Conservation (phyloP, 1,140 invertebrate species). For the Sinonovacula constricta region DNA sequence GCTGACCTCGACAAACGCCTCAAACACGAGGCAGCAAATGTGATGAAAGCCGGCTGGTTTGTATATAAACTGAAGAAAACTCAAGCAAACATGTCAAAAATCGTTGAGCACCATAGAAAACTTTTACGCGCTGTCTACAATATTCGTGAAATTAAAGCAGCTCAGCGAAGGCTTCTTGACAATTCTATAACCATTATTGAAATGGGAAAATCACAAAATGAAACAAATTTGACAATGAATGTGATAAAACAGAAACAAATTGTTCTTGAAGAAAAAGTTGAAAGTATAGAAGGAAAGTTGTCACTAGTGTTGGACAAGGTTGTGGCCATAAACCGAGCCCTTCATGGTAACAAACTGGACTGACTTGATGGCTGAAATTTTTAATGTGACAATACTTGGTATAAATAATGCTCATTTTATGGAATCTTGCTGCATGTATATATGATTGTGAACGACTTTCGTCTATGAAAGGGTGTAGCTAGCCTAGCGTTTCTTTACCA, state of each 20-base stretch:
- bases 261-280: constrained; percentile 66
- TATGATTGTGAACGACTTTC: too few relatives aligned
- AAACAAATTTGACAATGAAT: constrained; percentile 53
- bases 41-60: constrained; percentile 75
- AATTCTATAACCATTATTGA: constrained; percentile 73
- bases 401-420: too few relatives aligned
- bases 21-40: constrained; percentile 77
- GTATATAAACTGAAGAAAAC: constrained; percentile 69
- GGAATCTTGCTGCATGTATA: too few relatives aligned
- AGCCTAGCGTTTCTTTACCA: too few relatives aligned
- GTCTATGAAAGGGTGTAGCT: too few relatives aligned
- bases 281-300: constrained; percentile 55
- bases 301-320: constrained; percentile 54
- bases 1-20: constrained; percentile 73
- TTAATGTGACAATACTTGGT: too few relatives aligned
- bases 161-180: constrained; percentile 71
- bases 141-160: constrained; percentile 74
- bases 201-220: constrained; percentile 67
- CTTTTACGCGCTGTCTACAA: constrained; percentile 73
- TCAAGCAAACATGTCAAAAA: constrained; percentile 37
- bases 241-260: constrained; percentile 60
- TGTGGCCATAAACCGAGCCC: constrained; percentile 23
- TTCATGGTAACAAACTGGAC: constrained; percentile 12
- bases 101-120: constrained; percentile 66
- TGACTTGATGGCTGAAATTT: too few relatives aligned